A percentile compares a stretch with the other conserved stretches of the same genome.
Conservation (phyloP, 2,888 invertebrate species). For the Xestia c-nigrum region DNA sequence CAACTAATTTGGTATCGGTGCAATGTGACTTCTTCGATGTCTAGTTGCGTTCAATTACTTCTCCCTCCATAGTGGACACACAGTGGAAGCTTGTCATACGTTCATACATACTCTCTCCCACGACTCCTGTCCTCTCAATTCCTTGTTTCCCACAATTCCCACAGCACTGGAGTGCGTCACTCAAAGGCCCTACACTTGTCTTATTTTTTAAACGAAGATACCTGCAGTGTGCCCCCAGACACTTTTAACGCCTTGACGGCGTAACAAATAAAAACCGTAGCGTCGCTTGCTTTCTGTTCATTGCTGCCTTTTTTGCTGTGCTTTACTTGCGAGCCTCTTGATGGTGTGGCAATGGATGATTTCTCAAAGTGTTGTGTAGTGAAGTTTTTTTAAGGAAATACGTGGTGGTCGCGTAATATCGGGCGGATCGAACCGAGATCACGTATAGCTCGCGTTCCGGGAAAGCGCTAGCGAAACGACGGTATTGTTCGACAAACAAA, state of each 20-base stretch:
- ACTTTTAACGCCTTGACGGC: constrained; percentile 64
- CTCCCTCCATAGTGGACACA: not conserved
- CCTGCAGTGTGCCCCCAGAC: constrained; percentile 73
- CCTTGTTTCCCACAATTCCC: constrained; percentile 56
- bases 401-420: constrained; percentile 64
- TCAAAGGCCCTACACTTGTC: constrained; percentile 70
- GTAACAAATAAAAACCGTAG: constrained; percentile 47
- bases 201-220: constrained; percentile 69
- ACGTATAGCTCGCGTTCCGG: constrained; percentile 76
- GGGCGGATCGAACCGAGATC: constrained; percentile 74
- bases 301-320: constrained; percentile 16
- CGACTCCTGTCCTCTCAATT: constrained; percentile 32
- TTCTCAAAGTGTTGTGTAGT: constrained; percentile 31
- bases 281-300: constrained; percentile 28
- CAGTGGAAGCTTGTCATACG: not conserved
- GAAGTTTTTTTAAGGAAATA: constrained; percentile 50
- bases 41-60: not conserved
- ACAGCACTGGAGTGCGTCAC: constrained; percentile 65
- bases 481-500: constrained; percentile 68
- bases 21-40: not conserved
- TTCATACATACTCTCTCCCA: constrained; percentile 39
- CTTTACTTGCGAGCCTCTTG: not conserved
- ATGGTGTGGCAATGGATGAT: constrained; percentile 27
- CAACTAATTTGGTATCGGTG: not conserved
- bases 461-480: constrained; percentile 74